phyloP scores from a whole-genome alignment of 1,140 invertebrate genomes.

The Drosophila azteca region DNA sequence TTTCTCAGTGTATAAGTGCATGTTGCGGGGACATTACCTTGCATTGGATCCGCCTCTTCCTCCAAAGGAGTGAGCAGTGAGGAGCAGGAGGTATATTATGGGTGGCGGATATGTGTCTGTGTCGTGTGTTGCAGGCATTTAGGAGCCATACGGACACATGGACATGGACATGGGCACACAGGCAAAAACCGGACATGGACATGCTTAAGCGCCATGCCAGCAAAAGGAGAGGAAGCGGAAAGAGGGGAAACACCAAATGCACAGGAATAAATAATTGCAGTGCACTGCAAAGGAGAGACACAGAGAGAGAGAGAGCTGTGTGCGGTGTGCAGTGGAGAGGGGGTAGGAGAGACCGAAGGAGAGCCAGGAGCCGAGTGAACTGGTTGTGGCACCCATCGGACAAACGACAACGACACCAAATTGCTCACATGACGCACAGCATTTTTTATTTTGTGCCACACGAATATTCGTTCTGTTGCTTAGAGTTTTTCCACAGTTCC shows the following conservation, averaged over 20 bases:
- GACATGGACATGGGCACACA: slow-evolving; percentile 1
- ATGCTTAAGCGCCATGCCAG: slow-evolving; percentile 73
- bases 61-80: slow-evolving; percentile 3
- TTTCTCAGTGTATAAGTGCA: slow-evolving; percentile 49
- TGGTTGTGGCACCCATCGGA: slow-evolving; percentile 76
- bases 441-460: slow-evolving; percentile 65
- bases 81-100: slow-evolving; percentile 26
- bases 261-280: slow-evolving; percentile 78
- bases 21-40: slow-evolving; percentile 72
- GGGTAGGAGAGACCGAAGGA: not conserved
- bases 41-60: slow-evolving; percentile 15
- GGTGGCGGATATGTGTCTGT: slow-evolving; percentile 72
- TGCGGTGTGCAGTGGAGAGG: too few species aligned
- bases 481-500: slow-evolving; percentile 47
- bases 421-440: slow-evolving; percentile 79
- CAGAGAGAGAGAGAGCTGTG: too few species aligned
- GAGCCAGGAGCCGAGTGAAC: slow-evolving; percentile 66
- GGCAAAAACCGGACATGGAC: slow-evolving; percentile 70
- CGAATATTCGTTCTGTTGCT: slow-evolving; percentile 55
- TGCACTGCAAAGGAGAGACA: slow-evolving; percentile 47
- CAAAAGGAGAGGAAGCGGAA: not conserved
- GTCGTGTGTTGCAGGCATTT: slow-evolving; percentile 69
- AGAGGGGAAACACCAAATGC: slow-evolving; percentile 33
- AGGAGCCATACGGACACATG: slow-evolving; percentile 44
- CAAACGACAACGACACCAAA: slow-evolving; percentile 71